Evolutionary conservation across 2,888 invertebrate genomes (phyloP).

Genomic region (Priocnemis perturbator): DNA sequence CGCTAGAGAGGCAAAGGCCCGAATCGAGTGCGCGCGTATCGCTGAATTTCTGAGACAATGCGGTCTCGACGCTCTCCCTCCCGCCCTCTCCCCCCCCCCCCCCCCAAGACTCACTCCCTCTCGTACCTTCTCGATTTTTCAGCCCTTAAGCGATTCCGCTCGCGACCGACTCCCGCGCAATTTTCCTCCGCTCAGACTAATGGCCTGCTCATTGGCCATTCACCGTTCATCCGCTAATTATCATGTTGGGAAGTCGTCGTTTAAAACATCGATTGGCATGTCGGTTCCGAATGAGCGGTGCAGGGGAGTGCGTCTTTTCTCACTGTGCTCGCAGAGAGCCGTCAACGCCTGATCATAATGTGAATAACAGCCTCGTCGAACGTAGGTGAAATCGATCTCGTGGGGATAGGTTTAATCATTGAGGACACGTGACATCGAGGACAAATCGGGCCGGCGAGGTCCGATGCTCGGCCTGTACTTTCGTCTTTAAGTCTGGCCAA

Average conservation of each 20-base stretch:
- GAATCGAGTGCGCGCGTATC: constrained; percentile 38
- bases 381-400: constrained; percentile 1
- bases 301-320: too few species aligned
- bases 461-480: constrained; percentile 38
- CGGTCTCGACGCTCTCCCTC: constrained; percentile 13
- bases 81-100: constrained; percentile 6
- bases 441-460: background rate
- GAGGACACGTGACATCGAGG: background rate
- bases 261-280: too few species aligned
- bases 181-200: background rate
- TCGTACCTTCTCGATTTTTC: constrained; percentile 20
- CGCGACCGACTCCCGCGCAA: too few species aligned
- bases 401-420: background rate
- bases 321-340: too few species aligned
- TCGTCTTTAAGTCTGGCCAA: constrained; percentile 65
- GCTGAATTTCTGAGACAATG: constrained; percentile 49
- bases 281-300: too few species aligned
- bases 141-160: background rate
- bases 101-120: constrained; percentile 10
- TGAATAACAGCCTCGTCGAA: background rate
- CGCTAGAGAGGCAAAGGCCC: constrained; percentile 44
- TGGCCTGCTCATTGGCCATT: background rate
- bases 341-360: too few species aligned
- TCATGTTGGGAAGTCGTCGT: background rate
- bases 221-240: background rate